Base-by-base conservation (phyloP, 2,113 vertebrate genomes). In the Silurus asotus region DNA sequence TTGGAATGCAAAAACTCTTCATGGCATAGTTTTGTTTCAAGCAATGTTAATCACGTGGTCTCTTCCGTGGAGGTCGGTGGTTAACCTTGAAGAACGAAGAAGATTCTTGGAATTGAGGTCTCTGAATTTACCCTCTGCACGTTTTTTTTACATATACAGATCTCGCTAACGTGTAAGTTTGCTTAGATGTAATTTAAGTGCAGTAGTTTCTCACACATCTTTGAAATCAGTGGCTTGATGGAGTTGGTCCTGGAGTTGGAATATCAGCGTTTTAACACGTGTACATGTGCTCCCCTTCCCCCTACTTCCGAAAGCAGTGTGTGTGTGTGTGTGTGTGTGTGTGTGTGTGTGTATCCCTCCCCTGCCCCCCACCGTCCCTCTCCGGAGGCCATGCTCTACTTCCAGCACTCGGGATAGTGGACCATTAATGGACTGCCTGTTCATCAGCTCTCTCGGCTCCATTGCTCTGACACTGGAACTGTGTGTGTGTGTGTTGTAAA, bases 401-500 rank as follows among this genome's bases (percentile, higher is more conserved):
- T 89, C 81, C 89, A 80, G 79, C 53, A 8, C 70, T 25, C 55
- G 37, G 77, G 77, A 85, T 79, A 87, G 51, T 77, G 80, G 81
- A 72, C 75, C 90, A 86, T 88, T 91, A 89, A 86, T 82, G 84
- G 87, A 67, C 84, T 86, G 84, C 85, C 84, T 85, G 81, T 89
- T 83, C 84, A 81, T 91, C 90, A 89, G 86, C 56, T 72, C 84
- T 69, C 84, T 51, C 17, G 5, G 84, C 80, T 87, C 90, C 89
- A 87, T 89, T 87, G 56, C 77, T 53, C 86, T 91, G 89, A 89
- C 86, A 78, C 82, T 78, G 62, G 61, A 76, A 48, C 56, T 74
- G 74, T 79, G 74, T 65, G 78, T 72, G 70, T 53, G 61, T 85
- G 70, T 65, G 49, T 59, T 59, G 58, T 45, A 76, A 53, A 69